A percentile compares a stretch with the other conserved stretches of the same genome.
phyloP scores from a whole-genome alignment of 2,888 invertebrate genomes.

The Nudaria mundana region DNA sequence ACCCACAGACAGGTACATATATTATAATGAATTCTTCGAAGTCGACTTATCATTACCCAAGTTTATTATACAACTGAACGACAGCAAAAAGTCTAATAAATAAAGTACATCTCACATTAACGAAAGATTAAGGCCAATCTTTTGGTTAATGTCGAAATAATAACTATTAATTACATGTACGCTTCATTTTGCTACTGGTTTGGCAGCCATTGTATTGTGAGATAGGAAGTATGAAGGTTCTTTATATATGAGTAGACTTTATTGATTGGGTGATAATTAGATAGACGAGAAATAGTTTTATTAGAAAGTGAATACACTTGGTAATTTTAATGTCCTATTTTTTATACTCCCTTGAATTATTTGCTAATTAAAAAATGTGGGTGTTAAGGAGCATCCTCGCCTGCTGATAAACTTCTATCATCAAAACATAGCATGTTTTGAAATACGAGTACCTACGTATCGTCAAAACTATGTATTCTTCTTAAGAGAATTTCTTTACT shows the following conservation, averaged over 20 bases:
- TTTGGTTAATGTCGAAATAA: constrained; percentile 41
- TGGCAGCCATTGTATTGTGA: constrained; percentile 8
- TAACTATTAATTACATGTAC: constrained; percentile 48
- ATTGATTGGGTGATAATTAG: neutral
- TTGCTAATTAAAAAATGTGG: too few species aligned
- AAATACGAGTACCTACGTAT: too few species aligned
- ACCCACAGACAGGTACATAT: too few species aligned
- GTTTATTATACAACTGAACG: neutral
- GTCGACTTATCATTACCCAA: neutral
- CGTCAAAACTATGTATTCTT: too few species aligned
- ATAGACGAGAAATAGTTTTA: neutral
- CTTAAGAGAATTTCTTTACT: too few species aligned
- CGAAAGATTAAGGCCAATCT: constrained; percentile 47
- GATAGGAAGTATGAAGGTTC: neutral
- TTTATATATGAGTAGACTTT: neutral
- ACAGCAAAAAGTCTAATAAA: neutral
- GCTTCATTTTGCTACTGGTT: constrained; percentile 36
- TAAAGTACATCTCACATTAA: constrained; percentile 30
- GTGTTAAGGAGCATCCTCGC: too few species aligned
- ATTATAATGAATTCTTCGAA: neutral
- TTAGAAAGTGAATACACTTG: too few species aligned
- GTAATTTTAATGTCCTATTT: too few species aligned
- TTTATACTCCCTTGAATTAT: too few species aligned
- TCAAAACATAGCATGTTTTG: too few species aligned
- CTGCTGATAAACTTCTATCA: too few species aligned